These are phyloP conservation scores for Melanargia galathea DNA, from an alignment of 2,888 invertebrate species.

Conservation along the genomic window DNA sequence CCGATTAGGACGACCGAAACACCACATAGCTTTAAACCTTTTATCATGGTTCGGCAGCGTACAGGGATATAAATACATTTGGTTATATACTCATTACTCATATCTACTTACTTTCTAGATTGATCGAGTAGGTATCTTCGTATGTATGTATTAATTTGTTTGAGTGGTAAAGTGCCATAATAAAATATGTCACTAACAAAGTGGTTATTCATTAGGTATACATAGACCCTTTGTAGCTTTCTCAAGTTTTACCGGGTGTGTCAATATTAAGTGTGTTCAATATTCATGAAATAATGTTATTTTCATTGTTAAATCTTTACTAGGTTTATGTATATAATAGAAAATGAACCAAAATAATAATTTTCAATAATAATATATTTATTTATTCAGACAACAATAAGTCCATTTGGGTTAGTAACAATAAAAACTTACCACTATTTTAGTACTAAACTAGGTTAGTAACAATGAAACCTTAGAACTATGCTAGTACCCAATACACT, in stretches of 20 bases:
- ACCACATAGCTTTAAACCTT: conserved; percentile 15
- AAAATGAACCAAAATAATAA: no score
- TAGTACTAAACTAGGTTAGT: no score
- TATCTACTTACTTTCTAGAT: background rate
- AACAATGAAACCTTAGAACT: no score
- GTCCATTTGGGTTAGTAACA: no score
- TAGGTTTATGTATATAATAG: no score
- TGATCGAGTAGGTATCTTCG: background rate
- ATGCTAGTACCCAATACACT: no score
- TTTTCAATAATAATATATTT: no score
- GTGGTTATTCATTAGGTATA: background rate
- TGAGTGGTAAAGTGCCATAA: background rate
- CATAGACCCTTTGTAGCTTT: background rate
- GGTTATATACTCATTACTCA: background rate
- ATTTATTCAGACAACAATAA: no score
- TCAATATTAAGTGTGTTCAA: no score
- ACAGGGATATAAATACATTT: conserved; percentile 8
- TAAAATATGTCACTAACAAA: background rate
- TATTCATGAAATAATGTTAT: no score
- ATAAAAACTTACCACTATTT: no score
- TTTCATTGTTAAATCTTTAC: no score
- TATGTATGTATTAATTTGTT: background rate
- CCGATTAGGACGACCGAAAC: conserved; percentile 14
- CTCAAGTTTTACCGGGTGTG: background rate
- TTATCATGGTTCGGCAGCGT: conserved; percentile 18